These are phyloP conservation scores for Panagrolaimus sp. DNA, from an alignment of 1,140 invertebrate genomes.

Conservation along the genomic window DNA sequence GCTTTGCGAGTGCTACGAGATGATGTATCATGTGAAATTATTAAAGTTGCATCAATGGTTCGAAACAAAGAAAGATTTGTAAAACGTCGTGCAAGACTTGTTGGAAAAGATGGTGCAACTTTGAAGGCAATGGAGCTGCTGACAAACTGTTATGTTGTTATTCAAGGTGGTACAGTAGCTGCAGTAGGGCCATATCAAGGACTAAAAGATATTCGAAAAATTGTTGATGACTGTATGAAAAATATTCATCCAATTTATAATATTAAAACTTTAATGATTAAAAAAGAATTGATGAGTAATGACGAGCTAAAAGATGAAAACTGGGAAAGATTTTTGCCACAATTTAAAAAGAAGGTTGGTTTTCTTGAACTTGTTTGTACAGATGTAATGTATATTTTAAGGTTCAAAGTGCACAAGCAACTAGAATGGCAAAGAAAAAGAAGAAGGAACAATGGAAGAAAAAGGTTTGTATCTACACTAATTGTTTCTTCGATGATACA, in stretches of 20 bases:
- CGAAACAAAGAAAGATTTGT: constrained; percentile 90
- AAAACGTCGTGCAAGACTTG: constrained; percentile 83
- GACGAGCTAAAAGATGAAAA: constrained; percentile 85
- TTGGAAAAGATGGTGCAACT: constrained; percentile 92
- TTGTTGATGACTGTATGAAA: constrained; percentile 94
- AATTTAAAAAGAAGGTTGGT: constrained; percentile 80
- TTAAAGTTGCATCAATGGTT: constrained; percentile 86
- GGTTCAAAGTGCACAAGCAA: constrained; percentile 64
- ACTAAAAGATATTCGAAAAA: constrained; percentile 76
- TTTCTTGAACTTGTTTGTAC: neutral
- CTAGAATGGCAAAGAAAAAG: constrained; percentile 75
- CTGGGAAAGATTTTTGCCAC: constrained; percentile 94
- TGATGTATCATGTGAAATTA: constrained; percentile 86
- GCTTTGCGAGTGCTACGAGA: constrained; percentile 69
- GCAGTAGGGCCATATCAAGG: constrained; percentile 90
- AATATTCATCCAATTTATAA: constrained; percentile 99
- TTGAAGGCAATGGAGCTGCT: constrained; percentile 93
- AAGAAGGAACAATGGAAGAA: constrained; percentile 65
- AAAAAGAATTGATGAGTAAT: constrained; percentile 79
- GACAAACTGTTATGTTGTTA: constrained; percentile 93
- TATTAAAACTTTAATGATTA: constrained; percentile 96
- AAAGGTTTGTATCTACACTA: no score
- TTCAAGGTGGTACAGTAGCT: constrained; percentile 88
- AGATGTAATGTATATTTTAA: constrained; percentile 16
- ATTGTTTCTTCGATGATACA: no score